Conservation (phyloP, 2,888 invertebrate species). For the Dusona sp. region DNA sequence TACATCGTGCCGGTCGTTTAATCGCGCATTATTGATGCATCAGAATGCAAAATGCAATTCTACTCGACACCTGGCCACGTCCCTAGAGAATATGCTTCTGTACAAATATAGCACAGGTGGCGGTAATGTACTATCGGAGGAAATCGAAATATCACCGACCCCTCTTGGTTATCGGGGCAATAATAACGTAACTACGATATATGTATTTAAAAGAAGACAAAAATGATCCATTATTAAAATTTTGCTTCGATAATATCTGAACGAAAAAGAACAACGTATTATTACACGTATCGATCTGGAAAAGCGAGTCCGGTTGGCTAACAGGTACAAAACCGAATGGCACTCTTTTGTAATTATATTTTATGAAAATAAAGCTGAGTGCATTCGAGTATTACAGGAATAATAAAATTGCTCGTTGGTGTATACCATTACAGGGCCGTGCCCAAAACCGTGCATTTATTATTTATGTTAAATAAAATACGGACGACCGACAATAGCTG, state of each 20-base stretch:
- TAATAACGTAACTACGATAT: neutral
- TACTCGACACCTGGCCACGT: slow-evolving; percentile 44
- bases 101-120: slow-evolving; percentile 2
- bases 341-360: slow-evolving; percentile 18
- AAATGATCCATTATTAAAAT: slow-evolving; percentile 33
- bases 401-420: neutral
- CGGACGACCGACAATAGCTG: neutral
- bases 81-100: slow-evolving; percentile 32
- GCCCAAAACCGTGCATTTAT: slow-evolving; percentile 30
- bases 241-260: slow-evolving; percentile 22
- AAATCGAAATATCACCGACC: slow-evolving; percentile 51
- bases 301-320: neutral
- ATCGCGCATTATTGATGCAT: slow-evolving; percentile 51
- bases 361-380: slow-evolving; percentile 46
- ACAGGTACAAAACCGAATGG: neutral
- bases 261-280: slow-evolving; percentile 25
- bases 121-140: slow-evolving; percentile 7
- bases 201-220: neutral
- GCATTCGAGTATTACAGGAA: slow-evolving; percentile 16
- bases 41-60: slow-evolving; percentile 58
- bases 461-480: neutral
- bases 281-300: slow-evolving; percentile 7
- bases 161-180: slow-evolving; percentile 30
- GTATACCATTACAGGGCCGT: too few relatives aligned
- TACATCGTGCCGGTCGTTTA: slow-evolving; percentile 41